Percentiles rank a stretch among this genome's conserved stretches.
phyloP scores from a whole-genome alignment of 2,888 invertebrate species.

The Hirtodrosophila alboralis region DNA sequence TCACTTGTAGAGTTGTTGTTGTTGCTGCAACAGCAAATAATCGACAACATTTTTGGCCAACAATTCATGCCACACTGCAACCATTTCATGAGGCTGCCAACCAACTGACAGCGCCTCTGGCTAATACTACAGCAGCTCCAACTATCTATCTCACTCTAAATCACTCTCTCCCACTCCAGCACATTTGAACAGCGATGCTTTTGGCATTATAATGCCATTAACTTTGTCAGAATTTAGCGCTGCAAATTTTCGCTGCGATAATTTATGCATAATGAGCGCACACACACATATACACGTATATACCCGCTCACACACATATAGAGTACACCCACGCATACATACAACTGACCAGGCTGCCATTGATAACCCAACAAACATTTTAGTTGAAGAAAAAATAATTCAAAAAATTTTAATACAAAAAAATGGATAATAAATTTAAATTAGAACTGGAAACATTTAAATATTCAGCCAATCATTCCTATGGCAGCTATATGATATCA shows the following conservation, averaged over 20 bases:
- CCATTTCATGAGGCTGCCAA: constrained; percentile 34
- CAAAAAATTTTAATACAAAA: no score
- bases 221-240: constrained; percentile 79
- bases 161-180: background rate
- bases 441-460: no score
- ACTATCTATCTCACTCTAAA: background rate
- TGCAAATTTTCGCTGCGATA: constrained; percentile 66
- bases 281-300: background rate
- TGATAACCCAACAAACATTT: constrained; percentile 53
- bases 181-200: constrained; percentile 39
- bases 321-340: constrained; percentile 8
- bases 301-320: constrained; percentile 3
- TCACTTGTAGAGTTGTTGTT: constrained; percentile 49
- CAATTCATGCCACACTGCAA: constrained; percentile 25
- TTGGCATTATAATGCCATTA: constrained; percentile 80
- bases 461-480: no score
- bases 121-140: constrained; percentile 44
- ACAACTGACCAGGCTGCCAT: constrained; percentile 22
- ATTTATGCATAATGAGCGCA: constrained; percentile 77
- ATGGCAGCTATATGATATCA: no score
- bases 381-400: no score
- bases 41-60: constrained; percentile 42
- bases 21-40: constrained; percentile 29
- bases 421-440: no score
- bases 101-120: constrained; percentile 26